Conservation (phyloP, 64 coral and sea anemone genomes). For the Pocillopora damicornis region DNA sequence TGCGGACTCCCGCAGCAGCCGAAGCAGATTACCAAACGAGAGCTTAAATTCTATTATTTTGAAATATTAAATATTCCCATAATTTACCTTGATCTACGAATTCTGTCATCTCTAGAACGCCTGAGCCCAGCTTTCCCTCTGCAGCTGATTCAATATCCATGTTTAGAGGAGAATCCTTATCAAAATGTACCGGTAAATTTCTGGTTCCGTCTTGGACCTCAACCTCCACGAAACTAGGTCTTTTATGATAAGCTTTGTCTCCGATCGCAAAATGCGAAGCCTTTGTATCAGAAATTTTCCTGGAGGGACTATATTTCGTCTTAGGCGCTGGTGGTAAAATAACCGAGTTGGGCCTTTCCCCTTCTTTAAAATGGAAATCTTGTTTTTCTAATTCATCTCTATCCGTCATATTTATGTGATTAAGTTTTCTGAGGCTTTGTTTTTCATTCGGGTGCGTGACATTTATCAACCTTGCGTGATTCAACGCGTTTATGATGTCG, state of each 20-base stretch:
- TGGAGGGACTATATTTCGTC: neutral
- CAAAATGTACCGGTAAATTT: neutral
- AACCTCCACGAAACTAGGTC: neutral
- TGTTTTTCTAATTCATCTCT: neutral
- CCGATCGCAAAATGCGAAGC: neutral
- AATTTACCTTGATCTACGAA: conserved; percentile 21
- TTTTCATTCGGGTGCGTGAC: neutral
- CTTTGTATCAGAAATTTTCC: neutral
- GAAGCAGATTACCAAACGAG: too few relatives aligned
- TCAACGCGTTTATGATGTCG: neutral
- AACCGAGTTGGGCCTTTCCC: neutral
- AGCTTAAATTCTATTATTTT: neutral
- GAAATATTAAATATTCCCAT: neutral
- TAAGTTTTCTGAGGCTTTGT: too few relatives aligned
- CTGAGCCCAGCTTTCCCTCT: neutral
- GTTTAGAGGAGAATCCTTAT: neutral
- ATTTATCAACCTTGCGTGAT: neutral
- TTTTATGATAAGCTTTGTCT: neutral
- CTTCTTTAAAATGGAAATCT: neutral
- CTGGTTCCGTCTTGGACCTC: neutral
- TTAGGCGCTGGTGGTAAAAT: neutral
- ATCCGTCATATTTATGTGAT: neutral
- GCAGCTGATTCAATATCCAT: neutral
- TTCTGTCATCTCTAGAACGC: neutral
- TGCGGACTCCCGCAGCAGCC: too few relatives aligned